phyloP scores from a whole-genome alignment of 1,140 invertebrate genomes.

The Megalonaias nervosa region DNA sequence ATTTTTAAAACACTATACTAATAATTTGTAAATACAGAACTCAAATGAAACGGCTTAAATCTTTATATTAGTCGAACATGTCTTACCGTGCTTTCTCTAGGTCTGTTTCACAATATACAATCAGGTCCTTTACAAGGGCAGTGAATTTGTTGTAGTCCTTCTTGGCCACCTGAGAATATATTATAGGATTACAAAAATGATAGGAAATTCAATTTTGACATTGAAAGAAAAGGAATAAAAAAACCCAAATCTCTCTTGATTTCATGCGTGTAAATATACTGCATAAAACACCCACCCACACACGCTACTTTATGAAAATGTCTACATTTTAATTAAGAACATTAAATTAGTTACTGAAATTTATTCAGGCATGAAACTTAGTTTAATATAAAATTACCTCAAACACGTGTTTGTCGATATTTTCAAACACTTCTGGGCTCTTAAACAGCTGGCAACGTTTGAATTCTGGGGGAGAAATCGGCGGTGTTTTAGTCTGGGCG shows the following conservation, averaged over 20 bases:
- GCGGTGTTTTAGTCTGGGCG: constrained; percentile 43
- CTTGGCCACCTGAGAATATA: constrained; percentile 48
- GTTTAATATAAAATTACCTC: constrained; percentile 41
- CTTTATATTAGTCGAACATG: not conserved
- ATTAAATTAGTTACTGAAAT: too few relatives aligned
- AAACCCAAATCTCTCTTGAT: too few relatives aligned
- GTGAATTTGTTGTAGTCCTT: constrained; percentile 86
- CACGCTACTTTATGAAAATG: too few relatives aligned
- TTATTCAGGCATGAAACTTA: too few relatives aligned
- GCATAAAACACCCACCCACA: too few relatives aligned
- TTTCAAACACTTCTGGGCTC: constrained; percentile 56
- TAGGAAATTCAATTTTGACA: not conserved
- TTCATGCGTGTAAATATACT: too few relatives aligned
- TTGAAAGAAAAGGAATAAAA: not conserved
- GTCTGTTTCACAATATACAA: constrained; percentile 92
- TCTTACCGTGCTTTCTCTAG: constrained; percentile 91
- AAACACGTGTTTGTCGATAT: constrained; percentile 61
- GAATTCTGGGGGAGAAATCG: constrained; percentile 58
- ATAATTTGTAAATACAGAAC: too few relatives aligned
- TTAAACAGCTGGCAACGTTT: constrained; percentile 61
- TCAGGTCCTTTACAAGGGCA: constrained; percentile 92
- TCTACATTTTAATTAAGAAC: too few relatives aligned
- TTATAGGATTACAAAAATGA: not conserved
- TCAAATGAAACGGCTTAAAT: too few relatives aligned
- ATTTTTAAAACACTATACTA: too few relatives aligned